Evolutionary conservation across 2,113 vertebrate species (phyloP).

Genomic region (Ceyx melanurus): DNA sequence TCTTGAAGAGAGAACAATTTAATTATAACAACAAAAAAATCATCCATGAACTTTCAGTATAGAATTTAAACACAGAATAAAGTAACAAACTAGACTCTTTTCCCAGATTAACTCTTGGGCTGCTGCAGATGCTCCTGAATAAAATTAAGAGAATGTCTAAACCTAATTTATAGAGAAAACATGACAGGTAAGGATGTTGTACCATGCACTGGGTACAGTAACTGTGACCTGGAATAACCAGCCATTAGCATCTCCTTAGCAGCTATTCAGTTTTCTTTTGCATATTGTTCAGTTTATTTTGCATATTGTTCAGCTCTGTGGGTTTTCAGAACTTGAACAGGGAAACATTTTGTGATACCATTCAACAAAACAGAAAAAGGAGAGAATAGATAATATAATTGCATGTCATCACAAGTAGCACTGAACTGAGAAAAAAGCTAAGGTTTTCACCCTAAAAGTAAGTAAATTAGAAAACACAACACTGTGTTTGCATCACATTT

Average conservation of each 20-base stretch:
- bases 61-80: constrained; percentile 7
- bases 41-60: neutral
- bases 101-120: neutral
- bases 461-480: neutral
- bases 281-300: neutral
- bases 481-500: neutral
- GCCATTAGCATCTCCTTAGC: constrained; percentile 45
- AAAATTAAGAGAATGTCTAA: neutral
- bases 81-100: neutral
- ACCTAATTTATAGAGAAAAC: neutral
- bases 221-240: constrained; percentile 31
- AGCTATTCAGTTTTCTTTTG: constrained; percentile 30
- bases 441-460: neutral
- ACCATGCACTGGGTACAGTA: neutral
- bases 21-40: neutral
- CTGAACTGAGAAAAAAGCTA: neutral
- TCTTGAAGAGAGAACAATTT: constrained; percentile 6
- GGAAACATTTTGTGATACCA: neutral
- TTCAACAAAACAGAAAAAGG: neutral
- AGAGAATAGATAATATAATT: neutral
- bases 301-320: neutral
- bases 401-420: neutral
- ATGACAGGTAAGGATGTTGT: neutral
- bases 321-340: neutral
- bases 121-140: neutral